Evolutionary conservation across 2,888 invertebrate species (phyloP), one percentile per base, ranked within the genome.

Genomic region (Piscicola geometra): DNA sequence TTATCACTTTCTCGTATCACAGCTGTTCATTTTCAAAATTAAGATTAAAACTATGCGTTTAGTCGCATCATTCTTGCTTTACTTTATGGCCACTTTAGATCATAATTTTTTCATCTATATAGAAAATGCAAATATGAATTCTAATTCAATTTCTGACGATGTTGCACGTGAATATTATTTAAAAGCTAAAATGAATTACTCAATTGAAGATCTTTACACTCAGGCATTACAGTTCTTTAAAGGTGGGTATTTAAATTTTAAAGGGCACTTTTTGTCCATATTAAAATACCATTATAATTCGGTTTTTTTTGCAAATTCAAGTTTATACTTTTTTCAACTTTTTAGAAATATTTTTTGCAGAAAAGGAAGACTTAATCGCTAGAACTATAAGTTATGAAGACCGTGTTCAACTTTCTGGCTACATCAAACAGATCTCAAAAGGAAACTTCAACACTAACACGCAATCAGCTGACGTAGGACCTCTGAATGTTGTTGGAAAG

Each of bases 401-500:
- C 83, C 93, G 94, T 83, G 86, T 96, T 75, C 92, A 92, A 83
- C 87, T 98, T 78, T 92, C 96, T 28, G 96, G 96, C 0, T 92
- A 92, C 82, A 93, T 93, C 15, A 93, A 95, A 83, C 97, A 97
- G 88, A 92, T 92, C 12, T 89, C 89, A 18, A 91, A 94, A 86
- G 97, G 97, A 0, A 83, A 84, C 77, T 86, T 82, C 82, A 89
- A 91, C 79, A 86, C 90, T 52, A 84, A 84, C 73, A 80, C 81
- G 25, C 60, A 56, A 0, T 82, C 89, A 64, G 90, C 93, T 67
- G 93, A 92, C 21, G 87, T 96, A 71, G 97, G 97, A 32, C 93
- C 95, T 0, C 86, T 98, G 52, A 96, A 98, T 87, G 93, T 98
- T 0, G 94, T 98, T 80, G 98, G 97, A 0, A 90, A 91, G 83